These are phyloP conservation scores for Clarias magur DNA, from an alignment of 2,113 vertebrate species.

Conservation along the genomic window DNA sequence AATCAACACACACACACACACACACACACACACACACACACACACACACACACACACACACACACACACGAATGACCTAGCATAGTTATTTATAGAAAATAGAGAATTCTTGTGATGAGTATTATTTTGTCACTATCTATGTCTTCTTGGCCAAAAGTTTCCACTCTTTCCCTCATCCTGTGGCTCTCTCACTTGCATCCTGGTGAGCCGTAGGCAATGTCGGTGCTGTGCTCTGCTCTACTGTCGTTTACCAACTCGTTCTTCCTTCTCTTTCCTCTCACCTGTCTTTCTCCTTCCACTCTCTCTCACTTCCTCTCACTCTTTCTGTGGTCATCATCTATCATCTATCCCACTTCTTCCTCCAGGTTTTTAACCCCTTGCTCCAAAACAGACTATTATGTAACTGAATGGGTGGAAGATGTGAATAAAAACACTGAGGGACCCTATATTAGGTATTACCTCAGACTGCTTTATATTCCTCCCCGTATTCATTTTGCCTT, in stretches of 20 bases:
- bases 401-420: conserved; percentile 99
- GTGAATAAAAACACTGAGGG: conserved; percentile 99
- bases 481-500: conserved; percentile 46
- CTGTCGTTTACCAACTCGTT: conserved; percentile 86
- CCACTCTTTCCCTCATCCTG: background rate
- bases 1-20: background rate
- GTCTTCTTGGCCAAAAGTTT: background rate
- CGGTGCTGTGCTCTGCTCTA: conserved; percentile 89
- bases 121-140: background rate
- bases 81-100: background rate
- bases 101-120: background rate
- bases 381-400: conserved; percentile 99
- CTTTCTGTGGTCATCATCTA: conserved; percentile 82
- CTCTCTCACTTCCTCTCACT: conserved; percentile 71
- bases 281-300: conserved; percentile 56
- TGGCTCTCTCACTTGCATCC: conserved; percentile 77
- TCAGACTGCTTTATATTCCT: conserved; percentile 80
- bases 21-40: too few species aligned
- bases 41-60: too few species aligned
- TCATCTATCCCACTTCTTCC: conserved; percentile 68
- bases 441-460: conserved; percentile 97
- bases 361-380: conserved; percentile 99
- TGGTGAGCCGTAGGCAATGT: conserved; percentile 78
- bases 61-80: too few species aligned
- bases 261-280: conserved; percentile 69